Base-by-base conservation (phyloP, 1,140 invertebrate species). In the Ips nitidus region DNA sequence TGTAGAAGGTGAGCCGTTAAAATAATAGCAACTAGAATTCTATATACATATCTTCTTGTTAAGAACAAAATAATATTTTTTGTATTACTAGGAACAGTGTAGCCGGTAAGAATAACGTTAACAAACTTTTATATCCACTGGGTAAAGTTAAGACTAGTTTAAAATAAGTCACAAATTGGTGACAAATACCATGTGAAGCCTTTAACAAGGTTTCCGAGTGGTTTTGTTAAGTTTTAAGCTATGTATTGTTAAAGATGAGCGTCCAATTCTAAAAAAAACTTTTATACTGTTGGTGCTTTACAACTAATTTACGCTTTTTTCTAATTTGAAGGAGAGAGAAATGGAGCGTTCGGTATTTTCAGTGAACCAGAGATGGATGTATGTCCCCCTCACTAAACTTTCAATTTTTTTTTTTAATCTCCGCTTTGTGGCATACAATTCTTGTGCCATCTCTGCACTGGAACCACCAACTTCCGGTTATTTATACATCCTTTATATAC, bases 361-460 rank as follows among this genome's bases (percentile, higher is more conserved):
- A 60, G 53, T 59, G 57, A 40, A 22, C 41, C 69, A 70, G 69
- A 70, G 56, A 66, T 59, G 62, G 69, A 70, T 70, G 57, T 59
- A 70, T 64, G 52, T 22, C 4, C 37, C 4, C 61, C 5, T 38
- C 36, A 41, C 2, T 5, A 41, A 50, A 50, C 45, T 50, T 50
- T 5, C 43, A 45, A 22, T 22, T 22, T 22, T 22, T 0, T n/a
- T 61, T 43, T 36, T 45, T 2, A 42, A 3, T 43, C 22, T 22
- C 22, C 22, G 22, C 22, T 22, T 22, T 56, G 36, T 50, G 4
- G 45, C 57, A 69, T 70, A 41, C 57, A 65, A 2, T 36, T 6
- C 65, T 70, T 64, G 61, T 22, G 50, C 69, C 62, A 59, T 70
- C 59, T 70, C 69, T 70, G 69, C 69, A 66, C 61, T 22, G 22